These are phyloP conservation scores for Neocrepidodera transversa DNA, from an alignment of 2,888 invertebrate species.

Conservation along the genomic window DNA sequence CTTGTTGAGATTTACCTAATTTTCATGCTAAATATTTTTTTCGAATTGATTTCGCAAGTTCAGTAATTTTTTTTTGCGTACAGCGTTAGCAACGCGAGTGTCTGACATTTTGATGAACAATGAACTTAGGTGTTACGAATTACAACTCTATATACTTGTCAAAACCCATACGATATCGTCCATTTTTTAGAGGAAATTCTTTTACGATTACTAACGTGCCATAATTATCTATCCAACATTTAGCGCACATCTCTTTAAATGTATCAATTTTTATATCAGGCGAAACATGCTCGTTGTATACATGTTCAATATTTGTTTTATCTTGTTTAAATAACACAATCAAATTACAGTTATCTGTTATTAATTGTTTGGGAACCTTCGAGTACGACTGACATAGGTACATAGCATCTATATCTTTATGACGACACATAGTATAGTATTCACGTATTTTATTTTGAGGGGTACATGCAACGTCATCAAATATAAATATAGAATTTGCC, in stretches of 20 bases:
- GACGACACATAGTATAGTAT: not conserved
- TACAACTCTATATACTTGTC: slow-evolving; percentile 17
- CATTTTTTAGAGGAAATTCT: slow-evolving; percentile 13
- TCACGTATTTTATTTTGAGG: not conserved
- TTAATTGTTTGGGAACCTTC: slow-evolving; percentile 20
- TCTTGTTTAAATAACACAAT: slow-evolving; percentile 48
- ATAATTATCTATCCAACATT: slow-evolving; percentile 7
- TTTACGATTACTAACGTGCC: slow-evolving; percentile 14
- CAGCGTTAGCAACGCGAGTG: not conserved
- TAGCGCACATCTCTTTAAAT: slow-evolving; percentile 17
- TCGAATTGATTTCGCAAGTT: not conserved
- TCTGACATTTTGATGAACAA: not conserved
- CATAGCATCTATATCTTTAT: not conserved
- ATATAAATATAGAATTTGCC: not conserved
- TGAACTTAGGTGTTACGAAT: not conserved
- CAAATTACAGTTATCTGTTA: slow-evolving; percentile 33
- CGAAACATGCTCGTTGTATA: slow-evolving; percentile 21
- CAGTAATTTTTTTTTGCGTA: slow-evolving; percentile 1
- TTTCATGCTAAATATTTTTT: not conserved
- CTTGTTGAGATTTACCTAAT: not conserved
- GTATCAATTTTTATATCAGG: slow-evolving; percentile 6
- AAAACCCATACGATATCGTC: slow-evolving; percentile 18
- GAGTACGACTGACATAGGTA: slow-evolving; percentile 21
- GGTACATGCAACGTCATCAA: not conserved
- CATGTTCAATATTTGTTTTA: slow-evolving; percentile 29